Evolutionary conservation across 2,888 invertebrate species (phyloP).

Genomic region (Oeneis ivallda): DNA sequence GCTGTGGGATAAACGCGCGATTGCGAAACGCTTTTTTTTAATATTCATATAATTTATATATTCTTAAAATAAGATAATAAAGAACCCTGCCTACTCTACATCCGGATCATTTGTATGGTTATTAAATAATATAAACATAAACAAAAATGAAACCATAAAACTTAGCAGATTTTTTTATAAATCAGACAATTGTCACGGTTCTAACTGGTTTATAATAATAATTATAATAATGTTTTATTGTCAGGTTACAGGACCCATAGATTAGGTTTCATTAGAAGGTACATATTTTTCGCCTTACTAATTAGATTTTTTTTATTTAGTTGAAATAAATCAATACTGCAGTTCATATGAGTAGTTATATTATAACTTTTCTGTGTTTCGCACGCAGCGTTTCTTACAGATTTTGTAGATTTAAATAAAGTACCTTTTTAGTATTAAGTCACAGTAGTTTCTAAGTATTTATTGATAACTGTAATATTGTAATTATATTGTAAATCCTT

Average conservation of each 20-base stretch:
- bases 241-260: too few species aligned
- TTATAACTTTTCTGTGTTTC: slow-evolving; percentile 50
- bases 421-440: slow-evolving; percentile 76
- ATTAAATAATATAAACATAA: background rate
- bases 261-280: too few species aligned
- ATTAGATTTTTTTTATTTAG: background rate
- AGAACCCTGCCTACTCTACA: background rate
- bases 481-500: slow-evolving; percentile 67
- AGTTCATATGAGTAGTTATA: too few species aligned
- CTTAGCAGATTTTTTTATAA: background rate
- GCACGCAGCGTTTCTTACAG: slow-evolving; percentile 65
- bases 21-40: slow-evolving; percentile 53
- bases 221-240: too few species aligned
- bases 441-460: slow-evolving; percentile 71
- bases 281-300: background rate
- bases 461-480: slow-evolving; percentile 72
- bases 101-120: background rate
- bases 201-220: too few species aligned
- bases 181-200: background rate
- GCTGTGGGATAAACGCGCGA: slow-evolving; percentile 55
- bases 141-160: background rate
- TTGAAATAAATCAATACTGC: background rate
- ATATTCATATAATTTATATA: background rate
- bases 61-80: background rate
- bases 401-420: slow-evolving; percentile 68